Conservation (phyloP, 2,797 vertebrate species). For the Alauda arvensis region DNA sequence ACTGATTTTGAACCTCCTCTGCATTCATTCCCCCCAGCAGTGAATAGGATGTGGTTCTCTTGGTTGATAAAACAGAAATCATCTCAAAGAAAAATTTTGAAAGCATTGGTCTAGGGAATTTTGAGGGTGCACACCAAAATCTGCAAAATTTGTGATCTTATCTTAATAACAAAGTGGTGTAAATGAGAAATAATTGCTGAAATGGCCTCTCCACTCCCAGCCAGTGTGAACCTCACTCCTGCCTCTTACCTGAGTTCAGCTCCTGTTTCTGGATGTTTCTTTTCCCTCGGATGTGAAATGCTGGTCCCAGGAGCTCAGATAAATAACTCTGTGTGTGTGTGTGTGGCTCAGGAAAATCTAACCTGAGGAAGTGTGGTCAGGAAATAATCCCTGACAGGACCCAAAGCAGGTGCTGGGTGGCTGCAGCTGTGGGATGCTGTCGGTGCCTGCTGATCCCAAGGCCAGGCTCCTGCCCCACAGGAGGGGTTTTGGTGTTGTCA, state of each 20-base stretch:
- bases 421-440: neutral
- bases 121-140: neutral
- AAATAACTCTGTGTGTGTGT: too few relatives aligned
- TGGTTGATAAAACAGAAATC: neutral
- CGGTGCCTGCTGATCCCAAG: neutral
- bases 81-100: neutral
- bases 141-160: neutral
- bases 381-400: neutral
- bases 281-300: neutral
- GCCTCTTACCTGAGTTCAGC: neutral
- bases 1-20: neutral
- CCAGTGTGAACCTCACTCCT: neutral
- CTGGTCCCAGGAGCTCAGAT: neutral
- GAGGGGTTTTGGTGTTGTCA: neutral
- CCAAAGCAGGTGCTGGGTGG: neutral
- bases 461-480: neutral
- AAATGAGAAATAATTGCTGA: neutral
- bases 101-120: neutral
- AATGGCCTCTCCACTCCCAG: neutral
- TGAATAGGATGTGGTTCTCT: neutral
- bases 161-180: neutral
- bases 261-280: neutral
- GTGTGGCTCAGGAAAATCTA: neutral
- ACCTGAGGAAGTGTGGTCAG: rapidly evolving
- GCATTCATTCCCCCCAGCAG: neutral